Percentiles rank a stretch among this genome's conserved stretches.
Conservation (phyloP, 1,140 invertebrate species). For the Meteorus sp. region DNA sequence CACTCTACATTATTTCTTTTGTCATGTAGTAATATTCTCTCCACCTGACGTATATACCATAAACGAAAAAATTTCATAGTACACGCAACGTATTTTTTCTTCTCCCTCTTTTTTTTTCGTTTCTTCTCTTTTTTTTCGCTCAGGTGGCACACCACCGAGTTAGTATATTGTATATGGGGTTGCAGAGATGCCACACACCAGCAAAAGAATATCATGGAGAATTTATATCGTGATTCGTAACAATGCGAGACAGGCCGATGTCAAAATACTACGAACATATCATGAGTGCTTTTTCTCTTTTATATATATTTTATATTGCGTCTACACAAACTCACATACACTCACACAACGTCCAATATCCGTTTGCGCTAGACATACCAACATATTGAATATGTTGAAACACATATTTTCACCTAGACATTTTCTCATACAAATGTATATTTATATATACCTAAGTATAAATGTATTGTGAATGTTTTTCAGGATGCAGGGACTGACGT, state of each 20-base stretch:
- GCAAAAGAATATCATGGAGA: slow-evolving; percentile 3
- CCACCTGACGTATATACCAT: neutral
- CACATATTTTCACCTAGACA: too few relatives aligned
- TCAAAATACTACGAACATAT: slow-evolving; percentile 19
- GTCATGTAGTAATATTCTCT: neutral
- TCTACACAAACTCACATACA: too few relatives aligned
- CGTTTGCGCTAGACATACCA: slow-evolving; percentile 9
- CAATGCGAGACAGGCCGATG: slow-evolving; percentile 17
- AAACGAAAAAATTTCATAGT: slow-evolving; percentile 13
- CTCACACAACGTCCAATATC: slow-evolving; percentile 12
- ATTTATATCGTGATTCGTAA: slow-evolving; percentile 21
- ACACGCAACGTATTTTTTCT: slow-evolving; percentile 8
- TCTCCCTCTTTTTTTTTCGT: neutral
- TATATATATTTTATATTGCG: slow-evolving; percentile 9
- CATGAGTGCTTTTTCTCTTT: slow-evolving; percentile 16
- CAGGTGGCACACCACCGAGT: too few relatives aligned
- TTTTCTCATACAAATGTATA: slow-evolving; percentile 1
- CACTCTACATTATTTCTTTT: neutral
- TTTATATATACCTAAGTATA: slow-evolving; percentile 17
- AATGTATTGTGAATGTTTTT: slow-evolving; percentile 35
- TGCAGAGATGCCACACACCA: too few relatives aligned
- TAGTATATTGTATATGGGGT: too few relatives aligned
- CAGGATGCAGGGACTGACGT: slow-evolving; percentile 53
- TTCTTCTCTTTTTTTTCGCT: neutral
- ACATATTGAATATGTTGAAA: too few relatives aligned